Evolutionary conservation across 2,113 vertebrate genomes (phyloP), one percentile per base, ranked within the genome.

Genomic region (Callopanchax toddi): DNA sequence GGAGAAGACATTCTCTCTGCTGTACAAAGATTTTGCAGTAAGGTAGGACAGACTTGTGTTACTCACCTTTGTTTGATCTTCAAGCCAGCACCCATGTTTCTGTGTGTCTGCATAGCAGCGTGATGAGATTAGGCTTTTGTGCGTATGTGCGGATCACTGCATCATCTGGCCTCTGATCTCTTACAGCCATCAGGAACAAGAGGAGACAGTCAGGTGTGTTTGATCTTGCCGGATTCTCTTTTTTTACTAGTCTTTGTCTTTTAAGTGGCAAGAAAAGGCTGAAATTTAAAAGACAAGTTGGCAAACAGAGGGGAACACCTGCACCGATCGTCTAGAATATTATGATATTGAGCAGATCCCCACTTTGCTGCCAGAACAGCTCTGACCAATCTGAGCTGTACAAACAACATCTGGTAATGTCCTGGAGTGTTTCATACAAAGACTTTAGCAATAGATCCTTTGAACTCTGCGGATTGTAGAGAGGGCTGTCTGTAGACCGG

Each of bases 91-190:
- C 51, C 57, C 53, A 37, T 63, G 76, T 73, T 52, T 75, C 36
- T 40, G 34, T 57, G 25, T 40, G 57, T 23, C 45, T 60, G 54
- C 50, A 50, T 71, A 59, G 56, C 64, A 75, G 55, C 29, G n/a
- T 32, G 67, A 66, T 78, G 67, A 84, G 71, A 82, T 67, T 25
- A 63, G 68, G n/a, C 39, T 7, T 4, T 12, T 12, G 69, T 51
- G 44, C 20, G 25, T 53, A 9, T 60, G 63, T 40, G 55, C 21
- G 68, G 6, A 17, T 57, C 37, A 60, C 57, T 53, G 51, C 36
- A 40, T 52, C 22, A 37, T 71, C 77, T 83, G 74, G 87, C 76
- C 81, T 86, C 64, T 79, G 74, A 78, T 87, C 85, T 87, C 54
- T 43, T 15, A 21, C 71, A 54, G 39, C 69, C 60, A 60, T 82